Conservation (phyloP, 2,888 invertebrate species). For the Hecatera dysodea region DNA sequence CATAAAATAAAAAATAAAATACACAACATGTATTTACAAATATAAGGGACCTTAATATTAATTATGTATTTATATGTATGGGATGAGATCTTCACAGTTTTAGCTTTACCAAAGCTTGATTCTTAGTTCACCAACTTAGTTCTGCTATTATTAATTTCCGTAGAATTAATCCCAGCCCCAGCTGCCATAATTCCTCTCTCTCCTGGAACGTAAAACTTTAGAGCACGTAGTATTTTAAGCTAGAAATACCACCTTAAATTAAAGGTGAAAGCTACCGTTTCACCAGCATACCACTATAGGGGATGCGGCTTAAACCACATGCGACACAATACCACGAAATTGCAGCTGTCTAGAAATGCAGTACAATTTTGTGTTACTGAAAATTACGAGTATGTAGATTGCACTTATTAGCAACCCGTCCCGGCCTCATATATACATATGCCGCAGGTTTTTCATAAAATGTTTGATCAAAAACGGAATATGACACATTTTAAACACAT, state of each 20-base stretch:
- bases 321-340: constrained; percentile 12
- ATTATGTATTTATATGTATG: too few relatives aligned
- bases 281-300: constrained; percentile 20
- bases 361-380: neutral
- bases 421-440: too few relatives aligned
- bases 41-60: too few relatives aligned
- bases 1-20: too few relatives aligned
- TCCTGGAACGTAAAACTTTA: constrained; percentile 1
- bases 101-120: neutral
- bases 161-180: constrained; percentile 8
- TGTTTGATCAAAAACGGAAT: too few relatives aligned
- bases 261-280: constrained; percentile 14
- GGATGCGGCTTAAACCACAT: constrained; percentile 16
- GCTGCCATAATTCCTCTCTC: neutral
- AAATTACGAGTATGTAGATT: neutral
- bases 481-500: too few relatives aligned
- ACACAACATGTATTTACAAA: too few relatives aligned
- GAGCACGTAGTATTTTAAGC: constrained; percentile 21
- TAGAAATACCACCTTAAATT: constrained; percentile 39
- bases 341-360: constrained; percentile 3
- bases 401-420: neutral
- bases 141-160: constrained; percentile 1
- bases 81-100: too few relatives aligned
- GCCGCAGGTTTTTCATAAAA: too few relatives aligned
- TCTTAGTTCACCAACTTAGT: neutral